Conservation (phyloP, 1,140 invertebrate species). For the Macrocentrus cingulum region DNA sequence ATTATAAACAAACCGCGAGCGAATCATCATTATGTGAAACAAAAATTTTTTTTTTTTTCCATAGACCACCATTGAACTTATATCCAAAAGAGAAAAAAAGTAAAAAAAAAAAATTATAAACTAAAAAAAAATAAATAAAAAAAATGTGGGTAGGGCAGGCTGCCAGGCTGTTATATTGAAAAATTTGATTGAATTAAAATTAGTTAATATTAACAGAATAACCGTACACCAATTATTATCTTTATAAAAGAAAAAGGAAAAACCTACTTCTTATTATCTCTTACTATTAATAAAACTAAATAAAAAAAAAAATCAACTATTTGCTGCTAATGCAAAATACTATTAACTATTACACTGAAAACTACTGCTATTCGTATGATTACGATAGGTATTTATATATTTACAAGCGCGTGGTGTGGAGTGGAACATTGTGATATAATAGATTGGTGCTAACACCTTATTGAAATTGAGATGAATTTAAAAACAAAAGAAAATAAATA, state of each 20-base stretch:
- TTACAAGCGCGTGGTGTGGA: slow-evolving; percentile 59
- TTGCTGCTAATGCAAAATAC: slow-evolving; percentile 28
- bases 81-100: too few species aligned
- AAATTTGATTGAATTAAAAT: slow-evolving; percentile 45
- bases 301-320: slow-evolving; percentile 1
- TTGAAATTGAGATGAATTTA: slow-evolving; percentile 60
- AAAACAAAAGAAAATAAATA: slow-evolving; percentile 34
- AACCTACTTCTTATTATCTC: slow-evolving; percentile 3
- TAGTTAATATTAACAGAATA: slow-evolving; percentile 22
- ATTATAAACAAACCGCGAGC: neutral
- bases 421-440: slow-evolving; percentile 62
- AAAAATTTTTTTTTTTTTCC: too few species aligned
- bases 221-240: slow-evolving; percentile 33
- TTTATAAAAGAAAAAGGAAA: slow-evolving; percentile 4
- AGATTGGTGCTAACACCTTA: slow-evolving; percentile 62
- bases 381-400: slow-evolving; percentile 57
- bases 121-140: too few species aligned
- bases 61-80: too few species aligned
- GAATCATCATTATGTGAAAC: too few species aligned
- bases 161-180: slow-evolving; percentile 52
- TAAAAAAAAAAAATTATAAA: too few species aligned
- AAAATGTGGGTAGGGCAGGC: slow-evolving; percentile 30
- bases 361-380: slow-evolving; percentile 33
- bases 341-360: slow-evolving; percentile 19
- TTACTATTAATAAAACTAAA: slow-evolving; percentile 18